These are phyloP conservation scores for Turdus rufiventris DNA, from an alignment of 2,113 vertebrate genomes.

Conservation along the genomic window DNA sequence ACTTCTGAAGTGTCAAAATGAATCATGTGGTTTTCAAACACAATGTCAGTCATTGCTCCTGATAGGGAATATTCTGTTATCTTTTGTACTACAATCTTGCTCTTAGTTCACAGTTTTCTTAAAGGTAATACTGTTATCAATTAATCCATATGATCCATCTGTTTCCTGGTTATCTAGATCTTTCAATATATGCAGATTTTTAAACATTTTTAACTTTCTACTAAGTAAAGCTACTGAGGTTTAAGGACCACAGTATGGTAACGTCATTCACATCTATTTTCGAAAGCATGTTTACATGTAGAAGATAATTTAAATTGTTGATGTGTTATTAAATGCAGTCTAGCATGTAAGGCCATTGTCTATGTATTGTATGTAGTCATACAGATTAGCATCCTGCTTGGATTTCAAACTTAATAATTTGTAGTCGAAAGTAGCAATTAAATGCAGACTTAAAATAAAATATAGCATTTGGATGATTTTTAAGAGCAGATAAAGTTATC, in stretches of 20 bases:
- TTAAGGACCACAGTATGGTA: background rate
- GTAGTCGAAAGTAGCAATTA: background rate
- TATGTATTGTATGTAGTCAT: background rate
- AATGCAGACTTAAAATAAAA: background rate
- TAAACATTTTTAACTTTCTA: background rate
- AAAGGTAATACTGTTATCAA: background rate
- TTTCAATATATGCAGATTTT: background rate
- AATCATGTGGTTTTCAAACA: constrained; percentile 29
- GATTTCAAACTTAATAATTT: background rate
- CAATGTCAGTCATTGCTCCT: constrained; percentile 20
- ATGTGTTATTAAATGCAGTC: background rate
- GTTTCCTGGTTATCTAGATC: background rate
- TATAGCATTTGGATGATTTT: background rate
- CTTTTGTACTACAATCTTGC: background rate
- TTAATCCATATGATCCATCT: background rate
- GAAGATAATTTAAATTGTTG: background rate
- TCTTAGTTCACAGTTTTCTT: background rate
- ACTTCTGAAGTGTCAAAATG: constrained; percentile 27
- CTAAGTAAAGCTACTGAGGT: background rate
- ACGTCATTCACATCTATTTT: background rate
- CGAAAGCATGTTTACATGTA: background rate
- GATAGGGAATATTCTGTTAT: background rate
- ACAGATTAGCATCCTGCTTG: background rate
- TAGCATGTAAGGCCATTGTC: background rate
- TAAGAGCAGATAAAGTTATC: background rate